Conservation (phyloP, 2,888 invertebrate genomes). For the Dolichomitus sp. region DNA sequence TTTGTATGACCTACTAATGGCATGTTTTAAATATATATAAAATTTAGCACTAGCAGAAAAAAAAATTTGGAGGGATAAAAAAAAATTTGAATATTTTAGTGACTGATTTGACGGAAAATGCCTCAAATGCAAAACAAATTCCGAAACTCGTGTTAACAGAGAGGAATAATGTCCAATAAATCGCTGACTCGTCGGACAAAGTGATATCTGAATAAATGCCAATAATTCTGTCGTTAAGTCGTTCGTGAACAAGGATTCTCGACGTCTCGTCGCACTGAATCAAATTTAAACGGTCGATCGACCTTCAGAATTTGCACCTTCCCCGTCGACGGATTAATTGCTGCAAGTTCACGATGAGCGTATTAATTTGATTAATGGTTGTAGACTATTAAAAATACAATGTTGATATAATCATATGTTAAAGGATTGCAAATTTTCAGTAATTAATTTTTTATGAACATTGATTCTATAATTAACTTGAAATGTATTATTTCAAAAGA, state of each 20-base stretch:
- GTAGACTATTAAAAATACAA: too few relatives aligned
- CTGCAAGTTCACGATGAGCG: slow-evolving; percentile 19
- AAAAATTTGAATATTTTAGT: not conserved
- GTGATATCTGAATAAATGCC: slow-evolving; percentile 31
- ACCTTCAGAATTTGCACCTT: slow-evolving; percentile 35
- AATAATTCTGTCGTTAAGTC: slow-evolving; percentile 36
- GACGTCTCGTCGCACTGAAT: slow-evolving; percentile 53
- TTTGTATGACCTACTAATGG: too few relatives aligned
- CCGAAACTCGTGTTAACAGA: slow-evolving; percentile 41
- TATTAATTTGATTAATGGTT: slow-evolving; percentile 17
- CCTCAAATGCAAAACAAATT: not conserved
- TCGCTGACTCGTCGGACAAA: slow-evolving; percentile 27
- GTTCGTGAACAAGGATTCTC: slow-evolving; percentile 43
- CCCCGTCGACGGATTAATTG: slow-evolving; percentile 5
- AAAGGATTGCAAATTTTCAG: too few relatives aligned
- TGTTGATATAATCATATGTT: too few relatives aligned
- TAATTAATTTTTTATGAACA: too few relatives aligned
- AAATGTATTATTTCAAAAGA: too few relatives aligned
- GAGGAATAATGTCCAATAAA: slow-evolving; percentile 50
- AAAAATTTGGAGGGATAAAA: not conserved
- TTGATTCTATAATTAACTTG: too few relatives aligned
- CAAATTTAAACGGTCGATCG: slow-evolving; percentile 22
- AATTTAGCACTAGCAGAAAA: not conserved
- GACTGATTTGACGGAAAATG: too few relatives aligned
- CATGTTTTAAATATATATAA: too few relatives aligned